phyloP scores from a whole-genome alignment of 2,113 vertebrate genomes.

The Psettodes erumei region DNA sequence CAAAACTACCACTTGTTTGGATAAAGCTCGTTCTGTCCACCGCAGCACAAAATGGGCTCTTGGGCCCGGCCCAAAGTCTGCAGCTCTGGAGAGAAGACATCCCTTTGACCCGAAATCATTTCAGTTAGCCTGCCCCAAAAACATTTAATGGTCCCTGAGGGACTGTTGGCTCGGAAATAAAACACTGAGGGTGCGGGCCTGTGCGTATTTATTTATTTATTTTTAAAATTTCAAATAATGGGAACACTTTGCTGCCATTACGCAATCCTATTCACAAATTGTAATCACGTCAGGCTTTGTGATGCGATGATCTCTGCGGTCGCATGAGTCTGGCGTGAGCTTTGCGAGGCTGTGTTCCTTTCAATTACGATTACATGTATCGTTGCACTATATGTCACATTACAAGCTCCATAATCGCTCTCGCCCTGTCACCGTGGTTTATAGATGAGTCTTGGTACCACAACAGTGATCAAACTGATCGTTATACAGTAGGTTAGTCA shows the following conservation, averaged over 20 bases:
- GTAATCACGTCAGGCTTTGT: conserved; percentile 41
- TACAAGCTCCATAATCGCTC: conserved; percentile 28
- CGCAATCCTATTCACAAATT: conserved; percentile 17
- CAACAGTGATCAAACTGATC: conserved; percentile 18
- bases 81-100: conserved; percentile 51
- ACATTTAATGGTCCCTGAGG: conserved; percentile 54
- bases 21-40: conserved; percentile 56
- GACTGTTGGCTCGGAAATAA: conserved; percentile 45
- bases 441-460: conserved; percentile 20
- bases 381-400: conserved; percentile 23
- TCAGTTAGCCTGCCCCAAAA: conserved; percentile 61
- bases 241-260: conserved; percentile 26
- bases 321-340: conserved; percentile 24
- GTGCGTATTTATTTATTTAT: conserved; percentile 8
- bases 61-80: conserved; percentile 33
- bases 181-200: conserved; percentile 17
- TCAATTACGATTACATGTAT: conserved; percentile 43
- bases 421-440: conserved; percentile 25
- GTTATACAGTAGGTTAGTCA: conserved; percentile 9
- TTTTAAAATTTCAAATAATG: conserved; percentile 45
- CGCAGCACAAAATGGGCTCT: conserved; percentile 63
- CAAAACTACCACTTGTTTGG: conserved; percentile 52
- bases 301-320: conserved; percentile 29
- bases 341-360: conserved; percentile 11
- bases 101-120: conserved; percentile 64